These are phyloP conservation scores for Myrmecophaga tridactyla DNA, from an alignment of 2,113 vertebrate genomes.

Conservation along the genomic window DNA sequence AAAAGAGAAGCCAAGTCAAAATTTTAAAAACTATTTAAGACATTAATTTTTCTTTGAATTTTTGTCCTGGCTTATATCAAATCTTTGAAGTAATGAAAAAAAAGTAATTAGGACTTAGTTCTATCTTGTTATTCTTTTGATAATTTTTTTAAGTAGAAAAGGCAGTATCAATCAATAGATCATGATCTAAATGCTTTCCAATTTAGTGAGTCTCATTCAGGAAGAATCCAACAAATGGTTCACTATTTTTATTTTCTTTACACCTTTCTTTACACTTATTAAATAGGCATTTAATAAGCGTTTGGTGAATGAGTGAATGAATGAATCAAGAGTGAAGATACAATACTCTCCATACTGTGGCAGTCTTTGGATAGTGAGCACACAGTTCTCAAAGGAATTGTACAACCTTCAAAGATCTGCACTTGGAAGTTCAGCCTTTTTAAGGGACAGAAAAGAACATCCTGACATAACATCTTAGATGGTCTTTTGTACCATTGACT, in stretches of 20 bases:
- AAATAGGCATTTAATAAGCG: not conserved
- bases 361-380: not conserved
- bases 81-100: not conserved
- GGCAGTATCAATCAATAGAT: not conserved
- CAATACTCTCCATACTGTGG: not conserved
- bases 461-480: not conserved
- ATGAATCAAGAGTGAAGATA: not conserved
- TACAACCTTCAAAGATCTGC: not conserved
- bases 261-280: not conserved
- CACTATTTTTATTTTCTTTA: not conserved
- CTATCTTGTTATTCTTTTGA: conserved; percentile 7
- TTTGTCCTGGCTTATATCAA: not conserved
- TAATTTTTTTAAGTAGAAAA: not conserved
- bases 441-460: not conserved
- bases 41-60: conserved; percentile 5
- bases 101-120: not conserved
- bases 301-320: not conserved
- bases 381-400: not conserved
- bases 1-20: not conserved
- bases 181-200: not conserved
- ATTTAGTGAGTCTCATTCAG: not conserved
- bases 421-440: not conserved
- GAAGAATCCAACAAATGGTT: not conserved
- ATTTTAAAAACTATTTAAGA: not conserved
- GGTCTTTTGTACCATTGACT: not conserved